These are phyloP conservation scores for Agrochola macilenta DNA, from an alignment of 2,888 invertebrate genomes.

Conservation along the genomic window DNA sequence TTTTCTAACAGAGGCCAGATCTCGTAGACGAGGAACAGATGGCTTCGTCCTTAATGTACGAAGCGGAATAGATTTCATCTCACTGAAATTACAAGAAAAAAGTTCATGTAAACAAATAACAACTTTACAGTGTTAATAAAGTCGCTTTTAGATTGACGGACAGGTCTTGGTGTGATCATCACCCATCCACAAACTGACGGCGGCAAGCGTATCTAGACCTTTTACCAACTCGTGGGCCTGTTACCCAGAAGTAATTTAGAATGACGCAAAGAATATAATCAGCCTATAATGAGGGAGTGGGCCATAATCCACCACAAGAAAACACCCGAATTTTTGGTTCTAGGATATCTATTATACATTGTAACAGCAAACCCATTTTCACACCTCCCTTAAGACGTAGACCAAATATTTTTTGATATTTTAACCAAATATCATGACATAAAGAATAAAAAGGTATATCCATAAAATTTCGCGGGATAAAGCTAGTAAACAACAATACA, in stretches of 20 bases:
- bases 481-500: neutral
- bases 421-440: too few relatives aligned
- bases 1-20: slow-evolving; percentile 76
- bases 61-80: slow-evolving; percentile 81
- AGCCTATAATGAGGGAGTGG: neutral
- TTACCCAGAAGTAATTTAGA: neutral
- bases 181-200: neutral
- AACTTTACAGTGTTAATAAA: neutral
- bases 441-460: too few relatives aligned
- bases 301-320: neutral
- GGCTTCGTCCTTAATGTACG: slow-evolving; percentile 73
- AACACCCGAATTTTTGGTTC: too few relatives aligned
- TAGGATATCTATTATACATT: too few relatives aligned
- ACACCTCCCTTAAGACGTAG: too few relatives aligned
- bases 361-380: too few relatives aligned
- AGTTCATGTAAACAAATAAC: neutral
- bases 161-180: neutral
- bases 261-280: neutral
- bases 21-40: slow-evolving; percentile 63
- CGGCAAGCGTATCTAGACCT: neutral
- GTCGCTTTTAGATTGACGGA: neutral
- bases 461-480: too few relatives aligned
- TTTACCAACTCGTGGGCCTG: neutral
- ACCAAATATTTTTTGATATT: too few relatives aligned
- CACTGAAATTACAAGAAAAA: slow-evolving; percentile 57